A percentile compares a stretch with the other conserved stretches of the same genome.
phyloP scores from a whole-genome alignment of 2,797 vertebrate genomes.

The Coranthus polyacanthus region DNA sequence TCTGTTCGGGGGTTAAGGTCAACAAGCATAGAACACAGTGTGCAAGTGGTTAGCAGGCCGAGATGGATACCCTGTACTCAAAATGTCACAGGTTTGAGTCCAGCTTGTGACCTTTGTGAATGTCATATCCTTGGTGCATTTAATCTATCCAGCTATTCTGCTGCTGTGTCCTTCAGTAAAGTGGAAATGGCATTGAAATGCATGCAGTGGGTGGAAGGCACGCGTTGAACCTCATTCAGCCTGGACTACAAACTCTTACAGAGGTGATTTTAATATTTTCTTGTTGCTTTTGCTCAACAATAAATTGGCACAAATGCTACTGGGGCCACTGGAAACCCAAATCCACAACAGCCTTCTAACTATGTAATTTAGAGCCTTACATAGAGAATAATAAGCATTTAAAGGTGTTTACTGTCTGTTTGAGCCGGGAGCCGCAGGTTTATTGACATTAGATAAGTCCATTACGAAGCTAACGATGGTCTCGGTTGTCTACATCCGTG shows the following conservation, averaged over 20 bases:
- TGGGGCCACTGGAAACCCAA: too few relatives aligned
- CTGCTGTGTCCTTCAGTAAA: slow-evolving; percentile 16
- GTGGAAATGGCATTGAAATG: slow-evolving; percentile 28
- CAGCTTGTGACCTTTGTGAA: slow-evolving; percentile 68
- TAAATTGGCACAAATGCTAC: too few relatives aligned
- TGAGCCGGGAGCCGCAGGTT: too few relatives aligned
- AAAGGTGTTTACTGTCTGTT: too few relatives aligned
- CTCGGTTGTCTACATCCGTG: too few relatives aligned
- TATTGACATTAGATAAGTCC: too few relatives aligned
- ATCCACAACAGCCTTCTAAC: too few relatives aligned
- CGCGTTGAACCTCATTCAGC: background rate
- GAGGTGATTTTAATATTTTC: background rate
- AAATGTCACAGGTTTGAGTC: slow-evolving; percentile 74
- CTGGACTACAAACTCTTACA: background rate
- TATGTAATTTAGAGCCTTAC: too few relatives aligned
- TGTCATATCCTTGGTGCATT: slow-evolving; percentile 51
- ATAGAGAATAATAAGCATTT: too few relatives aligned
- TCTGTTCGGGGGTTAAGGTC: slow-evolving; percentile 37
- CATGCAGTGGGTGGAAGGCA: background rate
- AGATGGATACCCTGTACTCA: slow-evolving; percentile 11
- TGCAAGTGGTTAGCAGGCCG: slow-evolving; percentile 24
- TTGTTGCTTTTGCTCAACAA: too few relatives aligned
- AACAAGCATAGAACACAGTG: slow-evolving; percentile 28
- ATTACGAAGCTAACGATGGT: too few relatives aligned
- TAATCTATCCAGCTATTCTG: slow-evolving; percentile 23